phyloP scores from a whole-genome alignment of 2,888 invertebrate species.

The Cantharis rufa region DNA sequence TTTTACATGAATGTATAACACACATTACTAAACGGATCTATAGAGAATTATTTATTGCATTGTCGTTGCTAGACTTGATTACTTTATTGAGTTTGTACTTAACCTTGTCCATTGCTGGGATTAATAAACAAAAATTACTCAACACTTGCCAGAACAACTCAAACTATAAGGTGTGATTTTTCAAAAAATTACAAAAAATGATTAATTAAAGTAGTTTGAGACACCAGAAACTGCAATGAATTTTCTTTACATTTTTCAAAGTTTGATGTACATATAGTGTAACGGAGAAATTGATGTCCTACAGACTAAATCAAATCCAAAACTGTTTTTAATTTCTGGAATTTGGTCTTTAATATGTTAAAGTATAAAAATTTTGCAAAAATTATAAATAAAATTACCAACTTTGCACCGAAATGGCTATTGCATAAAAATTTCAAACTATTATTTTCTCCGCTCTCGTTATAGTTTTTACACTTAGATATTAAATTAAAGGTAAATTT shows the following conservation, averaged over 20 bases:
- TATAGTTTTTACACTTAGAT: not conserved
- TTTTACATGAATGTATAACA: not conserved
- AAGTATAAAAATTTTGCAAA: not conserved
- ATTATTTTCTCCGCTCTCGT: not conserved
- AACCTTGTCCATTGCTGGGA: not conserved
- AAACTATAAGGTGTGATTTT: not conserved
- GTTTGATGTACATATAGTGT: too few relatives aligned
- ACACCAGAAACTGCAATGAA: too few relatives aligned
- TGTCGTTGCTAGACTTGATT: not conserved
- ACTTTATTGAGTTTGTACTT: not conserved
- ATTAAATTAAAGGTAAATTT: not conserved
- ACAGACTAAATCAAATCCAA: not conserved
- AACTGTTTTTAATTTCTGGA: not conserved
- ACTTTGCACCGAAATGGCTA: not conserved
- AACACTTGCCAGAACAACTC: not conserved
- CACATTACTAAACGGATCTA: not conserved
- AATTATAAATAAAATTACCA: not conserved
- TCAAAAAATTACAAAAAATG: not conserved
- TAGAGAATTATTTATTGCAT: not conserved
- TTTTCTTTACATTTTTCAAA: too few relatives aligned
- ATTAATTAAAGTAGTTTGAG: too few relatives aligned
- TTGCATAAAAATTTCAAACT: not conserved
- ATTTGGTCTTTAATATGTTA: not conserved
- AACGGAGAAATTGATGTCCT: too few relatives aligned
- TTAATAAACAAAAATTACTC: not conserved